These are phyloP conservation scores for Tetragnatha montana DNA, from an alignment of 2,888 invertebrate species.

Conservation along the genomic window DNA sequence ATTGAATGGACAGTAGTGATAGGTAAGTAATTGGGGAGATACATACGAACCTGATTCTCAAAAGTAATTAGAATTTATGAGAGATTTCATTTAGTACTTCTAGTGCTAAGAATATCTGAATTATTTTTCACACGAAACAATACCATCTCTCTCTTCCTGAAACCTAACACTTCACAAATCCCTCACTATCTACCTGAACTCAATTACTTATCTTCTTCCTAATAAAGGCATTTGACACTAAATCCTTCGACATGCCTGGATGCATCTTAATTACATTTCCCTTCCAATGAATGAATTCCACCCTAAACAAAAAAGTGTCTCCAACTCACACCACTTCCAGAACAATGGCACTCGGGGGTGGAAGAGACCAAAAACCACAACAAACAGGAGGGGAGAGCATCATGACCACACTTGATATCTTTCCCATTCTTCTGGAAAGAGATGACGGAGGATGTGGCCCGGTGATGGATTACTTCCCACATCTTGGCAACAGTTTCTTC, in stretches of 20 bases:
- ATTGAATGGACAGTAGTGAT: too few species aligned
- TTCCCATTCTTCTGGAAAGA: slow-evolving; percentile 23
- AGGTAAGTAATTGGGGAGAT: too few species aligned
- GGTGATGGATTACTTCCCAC: slow-evolving; percentile 57
- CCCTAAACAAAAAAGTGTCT: neutral
- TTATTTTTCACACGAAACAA: neutral
- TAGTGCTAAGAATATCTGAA: neutral
- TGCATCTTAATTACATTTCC: slow-evolving; percentile 41
- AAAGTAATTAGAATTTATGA: too few species aligned
- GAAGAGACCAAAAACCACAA: slow-evolving; percentile 24
- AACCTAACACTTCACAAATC: neutral
- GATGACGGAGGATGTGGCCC: slow-evolving; percentile 6
- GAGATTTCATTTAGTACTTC: too few species aligned
- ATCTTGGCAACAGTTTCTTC: slow-evolving; percentile 11
- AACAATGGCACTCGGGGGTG: slow-evolving; percentile 10
- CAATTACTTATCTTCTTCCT: neutral
- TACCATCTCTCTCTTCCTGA: neutral
- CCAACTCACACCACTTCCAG: neutral
- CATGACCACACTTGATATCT: slow-evolving; percentile 32
- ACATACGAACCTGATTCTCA: too few species aligned
- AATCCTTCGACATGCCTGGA: slow-evolving; percentile 5
- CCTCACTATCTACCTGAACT: neutral
- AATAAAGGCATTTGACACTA: neutral
- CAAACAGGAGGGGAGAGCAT: slow-evolving; percentile 31
- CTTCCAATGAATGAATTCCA: neutral